Base-by-base conservation (phyloP, 2,113 vertebrate species). In the Percina caprodes region DNA sequence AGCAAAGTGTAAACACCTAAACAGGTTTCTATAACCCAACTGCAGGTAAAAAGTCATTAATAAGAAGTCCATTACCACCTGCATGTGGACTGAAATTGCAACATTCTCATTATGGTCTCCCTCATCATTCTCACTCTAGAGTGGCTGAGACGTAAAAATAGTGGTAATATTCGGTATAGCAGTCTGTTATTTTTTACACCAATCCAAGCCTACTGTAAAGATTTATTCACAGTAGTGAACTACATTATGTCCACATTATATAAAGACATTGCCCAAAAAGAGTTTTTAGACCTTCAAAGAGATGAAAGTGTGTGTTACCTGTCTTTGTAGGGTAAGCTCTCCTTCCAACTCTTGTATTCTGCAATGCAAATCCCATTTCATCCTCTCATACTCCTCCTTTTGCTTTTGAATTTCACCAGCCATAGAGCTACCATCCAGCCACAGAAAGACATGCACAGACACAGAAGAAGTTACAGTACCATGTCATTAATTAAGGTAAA, bases 281-380 rank as follows among this genome's bases (percentile, higher is more conserved):
- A 19, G 26, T 14, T 42, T 45, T 26, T 3, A 24, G 15, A 51
- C 12, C n/a, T 69, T 60, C 1, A 63, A 16, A 55, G 11, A 13
- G 10, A 61, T 51, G 24, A 58, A 56, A 33, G 21, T 73, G 42
- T 49, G 60, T 55, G 21, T 63, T 35, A 97, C 97, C 96, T 95
- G 94, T 91, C 92, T 96, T 80, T 96, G 95, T 73, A 94, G 88
- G 1, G 77, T 90, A 45, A 95, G 66, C 0, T 96, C 90, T 49
- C 93, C 91, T 16, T 96, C 91, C 0, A 95, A 26, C 42, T 96
- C 93, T 79, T 91, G 84, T 4, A 94, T 93, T 48, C 88, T 93
- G 35, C 88, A 82, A 77, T 96, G 93, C 54, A 96, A 88, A 46
- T 86, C 77, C 69, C 66, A 70, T 86, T 93, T 95, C 61, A 96